phyloP scores from a whole-genome alignment of 1,140 invertebrate genomes.

The Sweltsa coloradensis region DNA sequence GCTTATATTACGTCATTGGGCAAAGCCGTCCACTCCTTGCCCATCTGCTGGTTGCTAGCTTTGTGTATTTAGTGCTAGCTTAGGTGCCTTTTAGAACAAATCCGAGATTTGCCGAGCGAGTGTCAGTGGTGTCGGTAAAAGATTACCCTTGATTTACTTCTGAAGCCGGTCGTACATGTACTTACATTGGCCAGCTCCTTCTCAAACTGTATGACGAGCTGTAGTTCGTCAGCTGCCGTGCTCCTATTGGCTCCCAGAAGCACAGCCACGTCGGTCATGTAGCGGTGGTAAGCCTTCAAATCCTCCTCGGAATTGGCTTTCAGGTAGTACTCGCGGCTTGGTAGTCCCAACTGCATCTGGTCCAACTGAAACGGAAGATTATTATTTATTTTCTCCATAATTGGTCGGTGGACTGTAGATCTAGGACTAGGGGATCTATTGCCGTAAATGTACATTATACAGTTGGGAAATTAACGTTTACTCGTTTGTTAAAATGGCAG shows the following conservation, averaged over 20 bases:
- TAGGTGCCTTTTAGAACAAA: too few species aligned
- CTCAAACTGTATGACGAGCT: conserved; percentile 60
- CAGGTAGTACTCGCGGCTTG: conserved; percentile 70
- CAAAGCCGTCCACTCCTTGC: too few species aligned
- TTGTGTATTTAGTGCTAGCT: too few species aligned
- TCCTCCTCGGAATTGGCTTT: conserved; percentile 52
- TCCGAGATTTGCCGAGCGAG: too few species aligned
- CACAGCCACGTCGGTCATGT: conserved; percentile 64
- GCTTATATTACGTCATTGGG: too few species aligned
- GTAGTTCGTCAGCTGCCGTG: conserved; percentile 48
- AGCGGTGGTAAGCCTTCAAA: conserved; percentile 58
- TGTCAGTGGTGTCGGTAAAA: too few species aligned
- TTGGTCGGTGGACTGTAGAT: background rate
- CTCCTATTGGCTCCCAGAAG: conserved; percentile 54
- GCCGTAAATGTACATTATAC: background rate
- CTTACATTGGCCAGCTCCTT: conserved; percentile 63
- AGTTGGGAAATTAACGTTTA: background rate
- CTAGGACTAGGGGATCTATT: background rate
- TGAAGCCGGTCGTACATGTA: background rate
- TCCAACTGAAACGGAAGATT: conserved; percentile 46
- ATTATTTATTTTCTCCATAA: background rate
- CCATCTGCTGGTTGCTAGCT: too few species aligned
- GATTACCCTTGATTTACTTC: too few species aligned
- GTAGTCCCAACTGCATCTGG: conserved; percentile 65
- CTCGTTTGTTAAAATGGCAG: background rate